Base-by-base conservation (phyloP, 1,140 invertebrate species). In the Drosophila leontia region DNA sequence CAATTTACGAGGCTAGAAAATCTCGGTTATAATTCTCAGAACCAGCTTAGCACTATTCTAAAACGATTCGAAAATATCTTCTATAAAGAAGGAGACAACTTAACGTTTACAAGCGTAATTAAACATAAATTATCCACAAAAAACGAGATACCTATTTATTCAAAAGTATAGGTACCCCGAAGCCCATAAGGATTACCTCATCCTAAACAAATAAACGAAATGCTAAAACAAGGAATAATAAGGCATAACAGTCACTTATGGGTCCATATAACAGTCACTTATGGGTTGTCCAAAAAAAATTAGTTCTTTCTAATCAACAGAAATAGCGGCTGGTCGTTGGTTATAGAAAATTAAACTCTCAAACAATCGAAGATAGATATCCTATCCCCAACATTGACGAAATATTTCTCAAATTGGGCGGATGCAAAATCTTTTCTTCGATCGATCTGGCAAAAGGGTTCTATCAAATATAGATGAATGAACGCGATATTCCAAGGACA, bases 61-160 rank as follows among this genome's bases (percentile, higher is more conserved):
- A 23, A 55, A 37, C 51, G 12, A 3, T 55, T 55, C 1, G 7
- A 55, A 37, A 35, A 37, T 35, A 55, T 55, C 7, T 55, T 37
- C 15, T 37, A 55, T 37, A 55, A 55, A 7, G n/a, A 55, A 17
- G 29, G 29, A 35, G 51, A 37, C 12, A 47, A 47, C 44, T 7
- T 47, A 13, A 47, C 44, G 12, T 55, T 55, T 35, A 37, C 51
- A 37, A 55, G 32, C n/a, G 32, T 55, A 35, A 26, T 55, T 19
- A 55, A 55, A 55, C 32, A 37, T 19, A 56, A 26, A 39, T 9
- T 17, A 39, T 19, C 7, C 34, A 19, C 35, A 39, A 39, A 42
- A 42, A 42, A n/a, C 39, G 15, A 42, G 7, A 42, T 42, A n/a
- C 39, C 39, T 42, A 42, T 42, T 8, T 42, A 42, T n/a, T 42